Percentiles rank a stretch among this genome's conserved stretches.
These are phyloP conservation scores for Crocidura indochinensis DNA, from an alignment of 2,797 vertebrate genomes.

Conservation along the genomic window DNA sequence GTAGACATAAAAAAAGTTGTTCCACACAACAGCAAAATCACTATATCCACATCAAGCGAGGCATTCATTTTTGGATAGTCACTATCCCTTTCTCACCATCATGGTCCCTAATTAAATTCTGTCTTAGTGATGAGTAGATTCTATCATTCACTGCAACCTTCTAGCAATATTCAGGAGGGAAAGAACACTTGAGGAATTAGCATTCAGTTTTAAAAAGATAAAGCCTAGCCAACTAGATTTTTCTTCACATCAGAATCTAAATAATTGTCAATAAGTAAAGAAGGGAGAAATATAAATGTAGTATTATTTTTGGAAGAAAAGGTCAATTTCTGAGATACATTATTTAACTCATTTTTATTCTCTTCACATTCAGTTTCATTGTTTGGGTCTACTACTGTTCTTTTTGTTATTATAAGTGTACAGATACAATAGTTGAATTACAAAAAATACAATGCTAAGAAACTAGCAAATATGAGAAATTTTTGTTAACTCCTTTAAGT, in stretches of 20 bases:
- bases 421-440: conserved; percentile 49
- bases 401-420: neutral
- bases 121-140: neutral
- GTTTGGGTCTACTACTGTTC: neutral
- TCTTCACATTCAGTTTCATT: neutral
- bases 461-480: neutral
- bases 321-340: neutral
- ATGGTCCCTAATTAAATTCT: neutral
- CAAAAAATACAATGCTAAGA: neutral
- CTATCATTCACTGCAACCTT: neutral
- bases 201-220: conserved; percentile 47
- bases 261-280: conserved; percentile 20
- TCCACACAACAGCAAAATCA: neutral
- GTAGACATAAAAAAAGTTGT: neutral
- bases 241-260: conserved; percentile 47
- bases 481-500: conserved; percentile 16
- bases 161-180: neutral
- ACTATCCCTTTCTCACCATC: conserved; percentile 21
- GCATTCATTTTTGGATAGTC: neutral
- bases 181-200: conserved; percentile 3
- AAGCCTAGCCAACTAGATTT: conserved; percentile 41
- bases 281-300: neutral
- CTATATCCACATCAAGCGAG: conserved; percentile 7
- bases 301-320: conserved; percentile 1
- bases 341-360: neutral